These are phyloP conservation scores for Cyrtonyx montezumae DNA, from an alignment of 2,113 vertebrate species.

Conservation along the genomic window DNA sequence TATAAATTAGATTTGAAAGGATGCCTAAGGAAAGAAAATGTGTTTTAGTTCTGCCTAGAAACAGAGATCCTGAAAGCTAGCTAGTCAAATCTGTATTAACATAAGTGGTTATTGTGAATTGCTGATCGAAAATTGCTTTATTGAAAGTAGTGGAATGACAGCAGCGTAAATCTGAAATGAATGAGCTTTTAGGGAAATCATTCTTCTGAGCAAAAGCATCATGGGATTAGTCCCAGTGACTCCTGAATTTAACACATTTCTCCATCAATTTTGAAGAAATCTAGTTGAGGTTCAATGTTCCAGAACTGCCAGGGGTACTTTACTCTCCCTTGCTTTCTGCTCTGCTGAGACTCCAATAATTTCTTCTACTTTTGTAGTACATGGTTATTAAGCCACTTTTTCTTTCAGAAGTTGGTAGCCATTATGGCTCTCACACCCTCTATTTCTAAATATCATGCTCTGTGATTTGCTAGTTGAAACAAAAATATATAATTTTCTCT, in stretches of 20 bases:
- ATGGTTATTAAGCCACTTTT: background rate
- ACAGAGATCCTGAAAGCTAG: background rate
- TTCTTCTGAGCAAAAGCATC: background rate
- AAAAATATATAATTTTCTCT: background rate
- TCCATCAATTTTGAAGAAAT: background rate
- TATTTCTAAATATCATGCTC: background rate
- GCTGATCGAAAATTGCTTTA: background rate
- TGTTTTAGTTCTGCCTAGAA: conserved; percentile 4
- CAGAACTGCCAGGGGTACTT: background rate
- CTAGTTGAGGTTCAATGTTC: background rate
- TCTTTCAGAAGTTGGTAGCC: background rate
- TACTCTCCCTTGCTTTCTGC: background rate
- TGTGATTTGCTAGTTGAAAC: background rate
- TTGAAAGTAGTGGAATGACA: background rate
- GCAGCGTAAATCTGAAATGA: background rate
- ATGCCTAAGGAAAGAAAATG: conserved; percentile 7
- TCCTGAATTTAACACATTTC: background rate
- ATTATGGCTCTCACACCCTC: background rate
- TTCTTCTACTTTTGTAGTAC: background rate
- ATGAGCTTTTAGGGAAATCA: background rate
- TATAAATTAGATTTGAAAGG: conserved; percentile 12
- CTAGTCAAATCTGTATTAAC: background rate
- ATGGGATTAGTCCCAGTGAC: background rate
- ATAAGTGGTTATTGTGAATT: background rate
- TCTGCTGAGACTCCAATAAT: background rate